phyloP scores from a whole-genome alignment of 30 jellyfish, hydroid and myxozoan genomes.

The Aurelia aurita complex sp. Pacific region DNA sequence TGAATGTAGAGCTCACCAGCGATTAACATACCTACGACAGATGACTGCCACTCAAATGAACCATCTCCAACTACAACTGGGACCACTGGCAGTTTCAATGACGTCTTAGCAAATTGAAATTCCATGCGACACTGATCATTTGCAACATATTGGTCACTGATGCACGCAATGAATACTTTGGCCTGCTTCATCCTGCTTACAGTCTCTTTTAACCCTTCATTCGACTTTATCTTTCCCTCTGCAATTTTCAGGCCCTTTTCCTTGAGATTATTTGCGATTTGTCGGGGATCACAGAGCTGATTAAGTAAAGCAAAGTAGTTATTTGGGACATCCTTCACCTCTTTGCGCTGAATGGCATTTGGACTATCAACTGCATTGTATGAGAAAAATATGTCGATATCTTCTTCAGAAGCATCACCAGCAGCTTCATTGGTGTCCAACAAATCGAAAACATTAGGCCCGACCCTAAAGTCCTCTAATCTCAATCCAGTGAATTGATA shows the following conservation, averaged over 20 bases:
- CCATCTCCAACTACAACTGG: conserved; percentile 88
- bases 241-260: conserved; percentile 52
- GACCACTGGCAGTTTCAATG: conserved; percentile 68
- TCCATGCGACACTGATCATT: conserved; percentile 84
- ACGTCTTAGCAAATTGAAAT: conserved; percentile 72
- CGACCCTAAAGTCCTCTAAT: conserved; percentile 56
- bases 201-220: conserved; percentile 42
- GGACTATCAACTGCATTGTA: conserved; percentile 56
- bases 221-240: conserved; percentile 10
- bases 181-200: conserved; percentile 63
- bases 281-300: conserved; percentile 59
- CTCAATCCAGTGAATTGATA: conserved; percentile 26
- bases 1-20: conserved; percentile 82
- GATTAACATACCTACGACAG: conserved; percentile 78
- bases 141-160: conserved; percentile 70
- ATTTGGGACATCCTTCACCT: conserved; percentile 19
- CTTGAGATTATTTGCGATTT: conserved; percentile 38
- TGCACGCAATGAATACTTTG: conserved; percentile 83
- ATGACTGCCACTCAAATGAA: conserved; percentile 64
- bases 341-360: conserved; percentile 36
- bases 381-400: conserved; percentile 51
- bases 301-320: conserved; percentile 11
- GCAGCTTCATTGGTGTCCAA: conserved; percentile 5
- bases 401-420: neutral
- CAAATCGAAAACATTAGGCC: conserved; percentile 82